Conservation (phyloP, 2,888 invertebrate species). For the Stramonita haemastoma region DNA sequence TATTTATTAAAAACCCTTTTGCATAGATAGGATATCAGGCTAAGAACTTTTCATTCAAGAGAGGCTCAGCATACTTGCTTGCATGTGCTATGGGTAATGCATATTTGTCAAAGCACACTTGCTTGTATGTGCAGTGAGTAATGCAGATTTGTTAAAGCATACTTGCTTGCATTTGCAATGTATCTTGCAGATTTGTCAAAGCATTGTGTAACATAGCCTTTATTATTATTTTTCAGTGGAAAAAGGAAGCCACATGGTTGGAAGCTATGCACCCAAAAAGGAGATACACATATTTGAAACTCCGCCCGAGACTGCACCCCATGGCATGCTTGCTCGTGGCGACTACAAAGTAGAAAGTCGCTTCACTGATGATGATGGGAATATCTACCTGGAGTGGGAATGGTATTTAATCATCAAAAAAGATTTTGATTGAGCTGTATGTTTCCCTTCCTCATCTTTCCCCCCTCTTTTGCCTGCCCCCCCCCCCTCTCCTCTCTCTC, state of each 20-base stretch:
- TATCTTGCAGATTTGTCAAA: not conserved
- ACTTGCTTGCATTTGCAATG: not conserved
- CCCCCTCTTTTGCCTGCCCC: not conserved
- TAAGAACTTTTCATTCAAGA: no score
- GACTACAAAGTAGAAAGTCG: slow-evolving; percentile 94
- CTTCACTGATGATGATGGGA: slow-evolving; percentile 98
- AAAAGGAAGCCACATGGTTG: slow-evolving; percentile 99
- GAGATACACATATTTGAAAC: slow-evolving; percentile 96
- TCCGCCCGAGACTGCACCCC: slow-evolving; percentile 95
- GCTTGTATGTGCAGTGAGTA: no score
- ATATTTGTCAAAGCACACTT: no score
- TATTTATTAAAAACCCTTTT: no score
- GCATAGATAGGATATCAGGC: no score
- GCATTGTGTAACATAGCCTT: not conserved
- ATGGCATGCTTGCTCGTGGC: slow-evolving; percentile 84
- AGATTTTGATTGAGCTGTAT: slow-evolving; percentile 85
- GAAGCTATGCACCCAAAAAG: slow-evolving; percentile 96
- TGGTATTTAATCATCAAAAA: slow-evolving; percentile 99
- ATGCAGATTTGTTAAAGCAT: no score
- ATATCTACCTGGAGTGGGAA: slow-evolving; percentile 97
- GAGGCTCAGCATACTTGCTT: no score
- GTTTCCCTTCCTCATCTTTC: not conserved
- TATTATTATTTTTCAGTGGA: slow-evolving; percentile 85
- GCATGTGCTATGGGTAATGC: no score
- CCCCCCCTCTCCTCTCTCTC: not conserved